A percentile compares a stretch with the other conserved stretches of the same genome.
phyloP scores from a whole-genome alignment of 2,113 vertebrate genomes.

The Corvus moneduloides region DNA sequence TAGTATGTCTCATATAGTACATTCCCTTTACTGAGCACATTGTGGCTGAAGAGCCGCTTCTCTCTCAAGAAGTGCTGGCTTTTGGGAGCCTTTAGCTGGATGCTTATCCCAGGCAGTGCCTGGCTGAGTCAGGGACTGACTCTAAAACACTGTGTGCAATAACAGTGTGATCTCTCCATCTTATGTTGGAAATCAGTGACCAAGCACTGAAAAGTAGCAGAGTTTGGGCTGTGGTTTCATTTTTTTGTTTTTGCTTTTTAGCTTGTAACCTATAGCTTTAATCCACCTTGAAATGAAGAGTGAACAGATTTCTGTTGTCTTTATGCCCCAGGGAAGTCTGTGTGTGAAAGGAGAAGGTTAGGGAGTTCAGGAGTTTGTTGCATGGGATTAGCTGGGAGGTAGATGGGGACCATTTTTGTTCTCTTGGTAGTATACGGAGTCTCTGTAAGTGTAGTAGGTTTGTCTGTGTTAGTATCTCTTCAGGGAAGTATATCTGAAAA shows the following conservation, averaged over 20 bases:
- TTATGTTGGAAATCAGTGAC: background rate
- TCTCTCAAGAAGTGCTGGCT: background rate
- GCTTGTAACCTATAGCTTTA: background rate
- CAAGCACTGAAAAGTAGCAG: background rate
- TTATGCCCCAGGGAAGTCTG: background rate
- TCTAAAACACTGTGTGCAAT: background rate
- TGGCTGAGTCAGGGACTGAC: background rate
- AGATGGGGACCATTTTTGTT: background rate
- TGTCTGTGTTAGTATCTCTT: background rate
- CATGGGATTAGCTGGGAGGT: background rate
- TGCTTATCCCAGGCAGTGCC: background rate
- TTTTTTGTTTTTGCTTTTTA: background rate
- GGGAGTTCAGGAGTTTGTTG: background rate
- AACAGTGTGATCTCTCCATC: rapidly evolving
- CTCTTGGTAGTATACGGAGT: background rate
- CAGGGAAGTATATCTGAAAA: background rate
- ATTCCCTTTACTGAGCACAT: background rate
- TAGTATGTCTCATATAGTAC: rapidly evolving
- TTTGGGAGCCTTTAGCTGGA: background rate
- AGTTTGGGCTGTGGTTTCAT: background rate
- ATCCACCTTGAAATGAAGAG: background rate
- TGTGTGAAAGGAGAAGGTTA: background rate
- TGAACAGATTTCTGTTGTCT: background rate
- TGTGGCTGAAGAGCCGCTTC: background rate
- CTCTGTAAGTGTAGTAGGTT: background rate